Evolutionary conservation across 2,113 vertebrate species (phyloP).

Genomic region (Sinocyclocheilus anophthalmus): DNA sequence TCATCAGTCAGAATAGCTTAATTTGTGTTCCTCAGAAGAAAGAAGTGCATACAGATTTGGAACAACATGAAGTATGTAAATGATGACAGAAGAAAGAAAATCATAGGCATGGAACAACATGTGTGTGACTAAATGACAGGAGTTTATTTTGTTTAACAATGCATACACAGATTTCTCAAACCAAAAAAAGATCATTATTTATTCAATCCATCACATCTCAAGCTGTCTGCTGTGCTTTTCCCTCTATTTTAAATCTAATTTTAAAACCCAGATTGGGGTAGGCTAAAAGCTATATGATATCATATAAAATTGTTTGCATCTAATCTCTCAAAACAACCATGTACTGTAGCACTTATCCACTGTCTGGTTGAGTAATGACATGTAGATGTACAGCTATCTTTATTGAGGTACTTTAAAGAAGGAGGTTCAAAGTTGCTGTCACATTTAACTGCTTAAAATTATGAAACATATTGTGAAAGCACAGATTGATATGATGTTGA

Average conservation of each 20-base stretch:
- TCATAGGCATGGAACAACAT: neutral
- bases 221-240: neutral
- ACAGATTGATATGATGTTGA: neutral
- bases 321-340: conserved; percentile 16
- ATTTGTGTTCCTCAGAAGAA: neutral
- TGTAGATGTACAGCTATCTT: neutral
- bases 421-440: neutral
- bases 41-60: neutral
- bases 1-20: too few species aligned
- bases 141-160: neutral
- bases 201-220: neutral
- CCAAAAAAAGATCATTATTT: neutral
- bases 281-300: neutral
- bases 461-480: neutral
- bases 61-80: neutral
- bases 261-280: neutral
- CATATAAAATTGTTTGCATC: neutral
- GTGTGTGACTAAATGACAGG: neutral
- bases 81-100: neutral
- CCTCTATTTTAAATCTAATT: neutral
- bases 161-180: neutral
- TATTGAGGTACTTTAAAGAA: conserved; percentile 12
- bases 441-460: neutral
- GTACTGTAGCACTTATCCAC: conserved; percentile 4
- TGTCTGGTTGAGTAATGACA: conserved; percentile 1